Evolutionary conservation across 2,888 invertebrate genomes (phyloP), one percentile per base, ranked within the genome.

Genomic region (Agrilus cyanescens): DNA sequence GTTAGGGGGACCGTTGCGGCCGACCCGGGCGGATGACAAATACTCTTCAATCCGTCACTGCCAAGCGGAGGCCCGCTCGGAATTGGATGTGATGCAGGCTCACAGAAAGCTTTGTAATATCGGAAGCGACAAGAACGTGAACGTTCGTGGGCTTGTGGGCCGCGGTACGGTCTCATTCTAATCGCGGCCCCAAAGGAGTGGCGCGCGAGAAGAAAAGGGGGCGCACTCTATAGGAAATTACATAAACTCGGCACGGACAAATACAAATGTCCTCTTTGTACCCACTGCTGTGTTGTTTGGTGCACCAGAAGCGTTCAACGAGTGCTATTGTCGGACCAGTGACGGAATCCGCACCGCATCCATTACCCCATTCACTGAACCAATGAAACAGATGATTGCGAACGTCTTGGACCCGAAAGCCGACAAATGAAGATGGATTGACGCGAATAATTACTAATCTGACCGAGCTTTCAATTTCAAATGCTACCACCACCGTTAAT

Each of bases 31-130:
- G 75, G 76, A 78, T 78, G 78, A 78, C 77, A 76, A 78, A 78
- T 78, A 72, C 69, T 65, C 65, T 69, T 66, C 76, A 73, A 78
- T 78, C 73, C 74, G 76, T 78, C 78, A 78, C 73, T 76, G 78
- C 76, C 78, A 65, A 53, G 62, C 61, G 61, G 63, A 62, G 65
- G 67, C 63, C 65, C 65, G 65, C 64, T 63, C 59, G 66, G 67
- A 67, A 67, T 67, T 67, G 68, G 68, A 67, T 68, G 66, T 65
- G 64, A 63, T 65, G 63, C 65, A 65, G 66, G 63, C 64, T 63
- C 66, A 65, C 63, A 65, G 65, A 64, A 66, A 66, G 66, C 66
- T 66, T 66, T 66, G 66, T 66, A 66, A 66, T 67, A 67, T 67
- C 63, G 66, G 62, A 54, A 51, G 51, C 51, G 49, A 43, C 62